Evolutionary conservation across 1,140 invertebrate genomes (phyloP).

Genomic region (Pseudomyrmex dendroicus): DNA sequence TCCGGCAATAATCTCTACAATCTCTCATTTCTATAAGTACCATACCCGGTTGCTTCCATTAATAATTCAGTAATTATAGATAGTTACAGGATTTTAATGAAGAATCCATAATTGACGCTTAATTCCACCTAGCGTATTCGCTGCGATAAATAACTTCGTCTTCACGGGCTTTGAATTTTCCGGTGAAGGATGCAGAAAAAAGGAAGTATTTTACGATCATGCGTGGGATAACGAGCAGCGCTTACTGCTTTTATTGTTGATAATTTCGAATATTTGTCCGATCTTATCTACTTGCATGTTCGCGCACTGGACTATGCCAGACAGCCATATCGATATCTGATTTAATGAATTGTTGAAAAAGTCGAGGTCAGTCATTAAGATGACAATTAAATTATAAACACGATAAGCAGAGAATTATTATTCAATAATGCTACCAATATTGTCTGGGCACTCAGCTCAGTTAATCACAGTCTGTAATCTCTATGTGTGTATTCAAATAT

Average conservation of each 20-base stretch:
- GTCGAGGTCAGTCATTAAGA: constrained; percentile 29
- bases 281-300: constrained; percentile 48
- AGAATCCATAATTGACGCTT: constrained; percentile 70
- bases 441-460: too few species aligned
- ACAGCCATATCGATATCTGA: constrained; percentile 20
- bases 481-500: too few species aligned
- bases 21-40: constrained; percentile 38
- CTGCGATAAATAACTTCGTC: constrained; percentile 52
- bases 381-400: constrained; percentile 20
- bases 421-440: too few species aligned
- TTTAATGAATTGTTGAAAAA: constrained; percentile 29
- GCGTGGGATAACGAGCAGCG: constrained; percentile 36
- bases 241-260: constrained; percentile 37
- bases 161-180: constrained; percentile 62
- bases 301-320: constrained; percentile 7
- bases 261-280: constrained; percentile 54
- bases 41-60: constrained; percentile 62
- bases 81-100: constrained; percentile 63
- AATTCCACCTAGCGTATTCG: constrained; percentile 53
- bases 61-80: constrained; percentile 67
- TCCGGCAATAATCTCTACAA: constrained; percentile 56
- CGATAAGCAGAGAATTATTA: too few species aligned
- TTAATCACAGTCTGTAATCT: too few species aligned
- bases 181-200: constrained; percentile 52
- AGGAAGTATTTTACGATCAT: constrained; percentile 26